Conservation (phyloP, 2,797 vertebrate genomes). For the Capromys pilorides region DNA sequence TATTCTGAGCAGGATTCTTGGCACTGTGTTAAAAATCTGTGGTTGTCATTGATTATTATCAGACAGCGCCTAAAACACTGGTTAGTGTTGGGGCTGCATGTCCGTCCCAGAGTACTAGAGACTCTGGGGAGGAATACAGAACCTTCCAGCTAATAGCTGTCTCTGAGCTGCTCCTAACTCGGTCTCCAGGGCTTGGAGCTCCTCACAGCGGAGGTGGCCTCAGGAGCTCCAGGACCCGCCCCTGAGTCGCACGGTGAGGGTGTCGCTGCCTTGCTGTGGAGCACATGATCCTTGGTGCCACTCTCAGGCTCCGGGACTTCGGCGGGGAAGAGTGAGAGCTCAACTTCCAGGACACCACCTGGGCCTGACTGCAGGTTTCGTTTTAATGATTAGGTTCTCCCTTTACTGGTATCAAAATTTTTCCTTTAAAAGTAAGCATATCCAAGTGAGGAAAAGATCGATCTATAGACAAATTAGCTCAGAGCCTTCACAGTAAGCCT, state of each 20-base stretch:
- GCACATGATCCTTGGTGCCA: background rate
- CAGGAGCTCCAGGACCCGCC: background rate
- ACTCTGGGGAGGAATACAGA: background rate
- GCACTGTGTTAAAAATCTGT: background rate
- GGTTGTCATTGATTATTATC: background rate
- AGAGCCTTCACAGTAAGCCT: background rate
- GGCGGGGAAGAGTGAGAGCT: background rate
- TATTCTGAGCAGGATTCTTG: background rate
- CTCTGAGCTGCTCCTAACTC: background rate
- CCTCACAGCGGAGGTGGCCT: background rate
- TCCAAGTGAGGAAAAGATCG: background rate
- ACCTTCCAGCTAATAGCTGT: background rate
- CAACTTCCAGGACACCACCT: background rate
- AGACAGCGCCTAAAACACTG: background rate
- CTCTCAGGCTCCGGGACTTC: background rate
- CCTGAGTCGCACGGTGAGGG: background rate
- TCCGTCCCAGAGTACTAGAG: background rate
- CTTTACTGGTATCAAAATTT: background rate
- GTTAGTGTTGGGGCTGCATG: background rate
- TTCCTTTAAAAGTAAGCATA: background rate
- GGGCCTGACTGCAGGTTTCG: background rate
- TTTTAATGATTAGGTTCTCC: background rate
- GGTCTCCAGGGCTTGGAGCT: background rate
- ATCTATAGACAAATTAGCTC: background rate
- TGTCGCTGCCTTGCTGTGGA: background rate